Evolutionary conservation across 2,888 invertebrate genomes (phyloP).

Genomic region (Tyria jacobaeae): DNA sequence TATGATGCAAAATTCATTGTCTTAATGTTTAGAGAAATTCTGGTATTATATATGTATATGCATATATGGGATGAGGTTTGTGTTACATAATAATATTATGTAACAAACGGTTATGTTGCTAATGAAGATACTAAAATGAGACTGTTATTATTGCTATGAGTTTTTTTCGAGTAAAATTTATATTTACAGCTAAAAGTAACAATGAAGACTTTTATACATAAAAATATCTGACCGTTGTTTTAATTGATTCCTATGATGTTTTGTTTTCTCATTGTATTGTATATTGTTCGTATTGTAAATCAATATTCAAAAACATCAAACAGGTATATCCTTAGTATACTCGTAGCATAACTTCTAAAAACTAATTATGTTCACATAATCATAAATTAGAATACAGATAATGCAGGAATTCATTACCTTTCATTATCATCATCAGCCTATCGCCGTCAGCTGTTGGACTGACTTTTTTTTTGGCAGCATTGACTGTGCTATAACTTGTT

Average conservation of each 20-base stretch:
- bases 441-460: too few relatives aligned
- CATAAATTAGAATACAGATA: too few relatives aligned
- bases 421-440: too few relatives aligned
- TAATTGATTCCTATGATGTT: too few relatives aligned
- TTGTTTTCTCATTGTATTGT: too few relatives aligned
- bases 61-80: slow-evolving; percentile 28
- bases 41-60: slow-evolving; percentile 31
- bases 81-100: slow-evolving; percentile 19
- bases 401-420: too few relatives aligned
- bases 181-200: background rate
- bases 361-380: too few relatives aligned
- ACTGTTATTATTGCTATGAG: background rate
- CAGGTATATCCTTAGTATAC: too few relatives aligned
- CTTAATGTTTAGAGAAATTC: slow-evolving; percentile 40
- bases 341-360: too few relatives aligned
- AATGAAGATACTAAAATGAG: slow-evolving; percentile 7
- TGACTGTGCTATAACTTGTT: background rate
- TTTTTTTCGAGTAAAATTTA: background rate
- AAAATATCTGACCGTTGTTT: background rate
- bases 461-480: background rate
- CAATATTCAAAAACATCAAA: too few relatives aligned
- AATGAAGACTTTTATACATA: background rate
- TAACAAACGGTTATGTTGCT: slow-evolving; percentile 12
- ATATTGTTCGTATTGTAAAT: too few relatives aligned
- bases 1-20: slow-evolving; percentile 24